Base-by-base conservation (phyloP, 2,797 vertebrate species). In the Epinephelus awoara region DNA sequence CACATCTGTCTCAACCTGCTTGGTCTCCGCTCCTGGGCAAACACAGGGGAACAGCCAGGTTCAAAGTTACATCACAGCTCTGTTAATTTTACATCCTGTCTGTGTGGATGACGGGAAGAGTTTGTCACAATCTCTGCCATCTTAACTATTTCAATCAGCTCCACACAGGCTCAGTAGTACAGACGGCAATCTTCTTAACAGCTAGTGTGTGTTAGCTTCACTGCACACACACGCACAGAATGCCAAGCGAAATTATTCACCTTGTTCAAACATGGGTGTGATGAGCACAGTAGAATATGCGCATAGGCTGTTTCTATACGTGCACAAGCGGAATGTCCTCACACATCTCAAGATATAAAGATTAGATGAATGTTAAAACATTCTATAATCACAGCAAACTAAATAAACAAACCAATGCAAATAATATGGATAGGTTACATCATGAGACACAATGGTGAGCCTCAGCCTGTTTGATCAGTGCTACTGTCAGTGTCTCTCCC, bases 1-100 rank as follows among this genome's bases (percentile, higher is more conserved):
- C 78, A 88, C 51, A 55, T 79, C 61, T 85, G 88, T 91, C 85
- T 82, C 76, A 86, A 91, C 89, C 77, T 87, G 90, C 79, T 65
- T 0, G 6, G 57, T 64, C 40, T 55, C 54, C 21, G 65, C 83
- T 81, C 38, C 25, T 1, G 56, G 67, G 80, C 59, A 59, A n/a
- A 54, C 10, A 56, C 46, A 38, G 46, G 19, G 58, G 72, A 72
- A 80, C 67, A 75, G 73, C 70, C 69, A 75, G 71, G 77, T 77
- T 77, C 73, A 61, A 27, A 79, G 82, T 78, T 78, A 66, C 77
- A 73, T 57, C 87, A 85, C 49, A 55, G 19, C 23, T 34, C 21
- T 4, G 55, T 68, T 10, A 5, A 25, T 46, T 50, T 19, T 67
- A 61, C 49, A 69, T 63, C 59, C 80, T 34, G 57, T 42, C 49